Evolutionary conservation across 2,113 vertebrate genomes (phyloP), one percentile per base, ranked within the genome.

Genomic region (Herpetotheres cachinnans): DNA sequence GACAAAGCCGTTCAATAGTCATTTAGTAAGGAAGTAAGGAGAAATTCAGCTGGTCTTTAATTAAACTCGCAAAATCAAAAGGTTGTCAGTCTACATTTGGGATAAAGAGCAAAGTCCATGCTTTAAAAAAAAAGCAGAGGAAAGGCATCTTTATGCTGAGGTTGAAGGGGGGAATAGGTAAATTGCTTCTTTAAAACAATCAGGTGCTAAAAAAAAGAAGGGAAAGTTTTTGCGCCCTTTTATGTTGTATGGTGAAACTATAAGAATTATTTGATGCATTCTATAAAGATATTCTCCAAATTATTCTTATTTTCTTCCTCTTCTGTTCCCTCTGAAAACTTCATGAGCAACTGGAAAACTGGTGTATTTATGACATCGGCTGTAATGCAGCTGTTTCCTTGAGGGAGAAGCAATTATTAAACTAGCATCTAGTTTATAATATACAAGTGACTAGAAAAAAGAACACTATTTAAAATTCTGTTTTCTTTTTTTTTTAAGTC

Each of bases 341-440:
- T 79, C 27, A 72, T 21, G 17, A 90, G 6, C 15, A 86, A 85
- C 20, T 61, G 70, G 62, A 90, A 93, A 91, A 66, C 24, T 21
- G 34, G 27, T 62, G 80, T 80, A 77, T 90, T 62, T 94, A 86
- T 93, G 44, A 70, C 59, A 70, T 77, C 11, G 13, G 15, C 44
- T 66, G 15, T 38, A 85, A 77, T 54, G 50, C 74, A 96, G 82
- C 58, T 96, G 82, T 93, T 96, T 93, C 49, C 79, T 77, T 86
- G 50, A 92, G 85, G 77, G 52, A 95, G 36, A 94, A 95, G 63
- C 11, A 55, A 73, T 82, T 81, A 83, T 81, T 92, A 81, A 66
- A 74, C 4, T 13, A 83, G 19, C 10, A 92, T 44, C 30, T 92
- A 62, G 34, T 65, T 76, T 88, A 52, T 82, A 72, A 73, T 69